Base-by-base conservation (phyloP, 2,888 invertebrate species). In the Homarus gammarus region DNA sequence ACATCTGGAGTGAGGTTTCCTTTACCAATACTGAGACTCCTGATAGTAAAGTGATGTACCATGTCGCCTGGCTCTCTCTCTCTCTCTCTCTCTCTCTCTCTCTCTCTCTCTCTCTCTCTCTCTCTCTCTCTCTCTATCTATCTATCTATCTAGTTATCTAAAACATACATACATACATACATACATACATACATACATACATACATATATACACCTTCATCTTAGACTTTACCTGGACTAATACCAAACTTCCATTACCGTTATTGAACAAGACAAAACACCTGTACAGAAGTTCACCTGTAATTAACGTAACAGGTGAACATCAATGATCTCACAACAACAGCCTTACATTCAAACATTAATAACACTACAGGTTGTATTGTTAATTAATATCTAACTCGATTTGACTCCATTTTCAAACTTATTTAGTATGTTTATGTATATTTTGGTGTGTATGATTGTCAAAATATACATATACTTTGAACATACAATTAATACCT, bases 21-120 rank as follows among this genome's bases (percentile, higher is more conserved):
- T 27, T 64, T 64, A 27, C 64, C 64, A 64, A 64, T 64, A 64
- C 27, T 27, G 64, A 64, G 27, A 64, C 6, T 64, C 64, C 27
- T 27, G 64, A 27, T 27, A 56, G 64, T 44, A 12, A 64, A 64
- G 64, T 27, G 64, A 64, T 27, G 22, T 64, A 27, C 27, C 64
- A 6, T 64, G 64, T 64, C 31, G 70, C 3, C 5, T 70, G 70
- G 18, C 2, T 70, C 36, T 36, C 2, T 15, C 40, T 72, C 33
- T 36, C 72, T 72, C 22, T 70, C 70, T 70, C 70, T n/a, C 15
- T 27, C 36, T 70, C 70, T 70, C n/a, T 70, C 70, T 70, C 12
- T 70, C 70, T 70, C n/a, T 70, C 10, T 70, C 70, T 64, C 64
- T 64, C 64, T 64, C 64, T 22, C 64, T 64, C 64, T 64, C 64